Conservation (phyloP, 2,113 vertebrate genomes). For the Syrmaticus mikado region DNA sequence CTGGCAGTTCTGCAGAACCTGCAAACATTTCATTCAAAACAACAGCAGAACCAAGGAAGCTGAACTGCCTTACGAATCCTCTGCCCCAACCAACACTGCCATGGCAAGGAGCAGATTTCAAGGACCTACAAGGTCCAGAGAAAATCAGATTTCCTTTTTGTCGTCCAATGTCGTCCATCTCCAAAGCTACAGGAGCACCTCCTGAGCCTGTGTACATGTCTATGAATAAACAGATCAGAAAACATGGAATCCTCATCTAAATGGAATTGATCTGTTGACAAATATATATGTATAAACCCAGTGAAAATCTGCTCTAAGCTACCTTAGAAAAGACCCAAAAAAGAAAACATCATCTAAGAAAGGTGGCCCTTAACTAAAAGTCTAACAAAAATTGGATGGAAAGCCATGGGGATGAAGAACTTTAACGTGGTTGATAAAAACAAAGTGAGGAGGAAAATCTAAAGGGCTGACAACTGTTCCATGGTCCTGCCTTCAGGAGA, state of each 20-base stretch:
- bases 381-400: neutral
- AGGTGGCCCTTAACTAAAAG: slow-evolving; percentile 20
- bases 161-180: neutral
- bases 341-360: neutral
- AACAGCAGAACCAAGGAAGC: neutral
- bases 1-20: neutral
- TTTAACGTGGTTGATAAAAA: neutral
- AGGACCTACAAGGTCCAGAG: neutral
- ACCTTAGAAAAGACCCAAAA: neutral
- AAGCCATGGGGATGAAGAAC: neutral
- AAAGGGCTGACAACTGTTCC: neutral
- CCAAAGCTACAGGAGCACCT: neutral
- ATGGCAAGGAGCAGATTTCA: neutral
- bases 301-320: neutral
- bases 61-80: neutral
- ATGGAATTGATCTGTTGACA: neutral
- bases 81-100: neutral
- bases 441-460: neutral
- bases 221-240: neutral
- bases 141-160: neutral
- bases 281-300: neutral
- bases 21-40: neutral
- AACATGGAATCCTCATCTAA: neutral
- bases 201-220: neutral
- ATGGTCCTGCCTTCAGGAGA: neutral